These are phyloP conservation scores for Eupithecia insigniata DNA, from an alignment of 2,888 invertebrate genomes.

Conservation along the genomic window DNA sequence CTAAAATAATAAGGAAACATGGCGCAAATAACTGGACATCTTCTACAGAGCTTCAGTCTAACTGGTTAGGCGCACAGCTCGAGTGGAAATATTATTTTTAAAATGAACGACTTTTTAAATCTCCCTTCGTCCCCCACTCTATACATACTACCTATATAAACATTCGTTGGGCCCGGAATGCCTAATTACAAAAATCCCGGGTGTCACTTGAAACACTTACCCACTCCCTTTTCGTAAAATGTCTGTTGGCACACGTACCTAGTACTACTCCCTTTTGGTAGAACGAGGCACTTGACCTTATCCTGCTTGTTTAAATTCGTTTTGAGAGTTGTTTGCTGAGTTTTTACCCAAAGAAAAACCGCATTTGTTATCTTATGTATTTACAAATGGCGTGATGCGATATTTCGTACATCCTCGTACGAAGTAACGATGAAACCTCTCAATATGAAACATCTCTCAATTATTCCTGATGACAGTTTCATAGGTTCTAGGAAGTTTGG, in stretches of 20 bases:
- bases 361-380: not conserved
- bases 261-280: constrained; percentile 16
- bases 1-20: not conserved
- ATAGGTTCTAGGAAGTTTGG: not conserved
- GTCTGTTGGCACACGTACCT: constrained; percentile 28
- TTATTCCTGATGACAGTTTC: not conserved
- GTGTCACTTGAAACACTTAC: constrained; percentile 34
- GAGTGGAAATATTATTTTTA: too few relatives aligned
- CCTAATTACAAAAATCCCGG: constrained; percentile 46
- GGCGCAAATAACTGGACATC: not conserved
- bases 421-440: not conserved
- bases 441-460: not conserved
- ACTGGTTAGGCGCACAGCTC: too few relatives aligned
- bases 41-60: not conserved
- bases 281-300: constrained; percentile 14
- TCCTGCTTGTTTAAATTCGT: constrained; percentile 16
- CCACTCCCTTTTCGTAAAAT: constrained; percentile 22
- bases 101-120: not conserved
- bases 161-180: constrained; percentile 35
- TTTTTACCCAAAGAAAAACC: not conserved
- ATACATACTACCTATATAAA: too few relatives aligned
- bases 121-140: not conserved
- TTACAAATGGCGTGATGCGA: not conserved
- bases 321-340: not conserved
- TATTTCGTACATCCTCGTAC: not conserved